Evolutionary conservation across 2,797 vertebrate species (phyloP).

Genomic region (Tiaroga cobitis): DNA sequence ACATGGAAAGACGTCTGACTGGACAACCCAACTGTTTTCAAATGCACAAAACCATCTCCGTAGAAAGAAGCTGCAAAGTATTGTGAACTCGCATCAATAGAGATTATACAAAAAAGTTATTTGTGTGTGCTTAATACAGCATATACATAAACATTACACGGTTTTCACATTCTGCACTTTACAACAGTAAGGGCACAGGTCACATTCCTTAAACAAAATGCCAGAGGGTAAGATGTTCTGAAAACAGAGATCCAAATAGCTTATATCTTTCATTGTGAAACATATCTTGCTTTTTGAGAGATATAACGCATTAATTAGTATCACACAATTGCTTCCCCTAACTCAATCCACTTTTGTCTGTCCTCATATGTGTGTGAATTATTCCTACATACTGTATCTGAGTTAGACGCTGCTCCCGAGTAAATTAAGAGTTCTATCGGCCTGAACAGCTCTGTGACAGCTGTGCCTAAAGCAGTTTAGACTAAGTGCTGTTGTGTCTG

Average conservation of each 20-base stretch:
- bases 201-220: constrained; percentile 14
- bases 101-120: background rate
- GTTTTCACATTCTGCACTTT: background rate
- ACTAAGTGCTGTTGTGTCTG: constrained; percentile 42
- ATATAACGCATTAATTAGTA: background rate
- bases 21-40: constrained; percentile 78
- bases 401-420: background rate
- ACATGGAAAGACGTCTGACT: constrained; percentile 80
- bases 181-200: background rate
- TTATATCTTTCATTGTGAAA: background rate
- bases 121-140: background rate
- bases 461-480: constrained; percentile 43
- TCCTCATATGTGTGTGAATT: background rate
- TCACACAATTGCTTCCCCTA: background rate
- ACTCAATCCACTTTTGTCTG: background rate
- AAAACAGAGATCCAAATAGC: background rate
- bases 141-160: background rate
- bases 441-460: constrained; percentile 43
- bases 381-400: background rate
- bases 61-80: constrained; percentile 84
- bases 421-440: background rate
- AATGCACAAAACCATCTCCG: constrained; percentile 85
- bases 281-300: background rate
- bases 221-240: background rate
- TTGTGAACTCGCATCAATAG: background rate